Conservation (phyloP, 2,113 vertebrate species). For the Craseonycteris thonglongyai region DNA sequence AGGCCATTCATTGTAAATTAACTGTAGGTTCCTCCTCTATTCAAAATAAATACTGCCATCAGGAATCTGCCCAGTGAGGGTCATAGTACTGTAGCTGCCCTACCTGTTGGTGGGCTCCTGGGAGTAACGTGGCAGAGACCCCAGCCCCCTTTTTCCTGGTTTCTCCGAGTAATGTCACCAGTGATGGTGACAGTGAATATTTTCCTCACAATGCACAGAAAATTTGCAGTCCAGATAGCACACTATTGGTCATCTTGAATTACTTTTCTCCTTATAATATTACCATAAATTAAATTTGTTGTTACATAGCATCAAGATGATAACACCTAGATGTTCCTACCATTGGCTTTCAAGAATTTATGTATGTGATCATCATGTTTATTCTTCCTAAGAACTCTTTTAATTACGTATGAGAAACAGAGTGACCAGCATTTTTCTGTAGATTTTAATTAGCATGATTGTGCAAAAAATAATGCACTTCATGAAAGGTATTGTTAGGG, state of each 20-base stretch:
- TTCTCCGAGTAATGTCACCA: not conserved
- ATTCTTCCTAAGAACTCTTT: not conserved
- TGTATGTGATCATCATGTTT: not conserved
- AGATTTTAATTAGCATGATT: not conserved
- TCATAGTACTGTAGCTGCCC: not conserved
- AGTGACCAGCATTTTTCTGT: not conserved
- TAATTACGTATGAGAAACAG: not conserved
- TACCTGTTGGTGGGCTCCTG: not conserved
- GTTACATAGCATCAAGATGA: not conserved
- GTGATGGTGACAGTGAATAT: not conserved
- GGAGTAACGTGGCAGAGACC: not conserved
- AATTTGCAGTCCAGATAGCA: not conserved
- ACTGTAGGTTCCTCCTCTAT: not conserved
- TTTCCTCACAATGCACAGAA: not conserved
- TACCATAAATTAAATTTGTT: not conserved
- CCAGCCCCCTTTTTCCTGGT: not conserved
- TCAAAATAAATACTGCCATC: not conserved
- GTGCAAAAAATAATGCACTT: not conserved
- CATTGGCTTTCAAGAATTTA: not conserved
- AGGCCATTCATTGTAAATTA: not conserved
- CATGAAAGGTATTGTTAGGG: not conserved
- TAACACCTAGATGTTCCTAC: not conserved
- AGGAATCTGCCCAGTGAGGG: not conserved
- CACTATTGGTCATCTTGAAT: not conserved
- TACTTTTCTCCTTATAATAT: not conserved